Percentiles rank a stretch among this genome's conserved stretches.
These are phyloP conservation scores for Cataglyphis rosenhaueri DNA, from an alignment of 2,888 invertebrate species.

Conservation along the genomic window DNA sequence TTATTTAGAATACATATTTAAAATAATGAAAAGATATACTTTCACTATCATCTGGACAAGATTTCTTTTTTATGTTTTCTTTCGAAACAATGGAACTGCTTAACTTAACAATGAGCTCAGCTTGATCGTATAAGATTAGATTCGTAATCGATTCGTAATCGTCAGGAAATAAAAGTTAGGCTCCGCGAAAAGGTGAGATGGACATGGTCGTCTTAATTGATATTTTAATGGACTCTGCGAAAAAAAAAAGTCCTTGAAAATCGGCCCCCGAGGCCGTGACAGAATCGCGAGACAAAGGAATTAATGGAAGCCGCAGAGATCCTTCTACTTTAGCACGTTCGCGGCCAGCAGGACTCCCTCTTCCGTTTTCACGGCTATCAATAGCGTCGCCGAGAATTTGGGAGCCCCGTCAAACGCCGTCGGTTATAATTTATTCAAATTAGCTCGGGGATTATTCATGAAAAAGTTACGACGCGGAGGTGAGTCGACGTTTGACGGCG, in stretches of 20 bases:
- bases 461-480: conserved; percentile 81
- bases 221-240: conserved; percentile 83
- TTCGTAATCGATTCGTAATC: conserved; percentile 62
- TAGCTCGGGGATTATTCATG: conserved; percentile 84
- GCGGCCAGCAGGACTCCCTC: conserved; percentile 70
- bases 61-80: conserved; percentile 59
- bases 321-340: conserved; percentile 68
- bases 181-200: conserved; percentile 55
- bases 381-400: conserved; percentile 78
- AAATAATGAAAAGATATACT: background rate
- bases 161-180: conserved; percentile 63
- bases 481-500: conserved; percentile 67
- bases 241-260: conserved; percentile 77
- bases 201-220: conserved; percentile 79
- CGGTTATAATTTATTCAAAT: conserved; percentile 85
- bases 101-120: conserved; percentile 62
- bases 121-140: conserved; percentile 68
- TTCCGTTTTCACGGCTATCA: conserved; percentile 82
- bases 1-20: background rate
- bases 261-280: conserved; percentile 77
- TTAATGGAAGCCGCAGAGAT: conserved; percentile 84
- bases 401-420: conserved; percentile 83
- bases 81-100: conserved; percentile 69
- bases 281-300: conserved; percentile 82
- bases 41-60: background rate